Percentiles rank a stretch among this genome's conserved stretches.
Evolutionary conservation across 2,888 invertebrate species (phyloP).

Genomic region (Tuta absoluta): DNA sequence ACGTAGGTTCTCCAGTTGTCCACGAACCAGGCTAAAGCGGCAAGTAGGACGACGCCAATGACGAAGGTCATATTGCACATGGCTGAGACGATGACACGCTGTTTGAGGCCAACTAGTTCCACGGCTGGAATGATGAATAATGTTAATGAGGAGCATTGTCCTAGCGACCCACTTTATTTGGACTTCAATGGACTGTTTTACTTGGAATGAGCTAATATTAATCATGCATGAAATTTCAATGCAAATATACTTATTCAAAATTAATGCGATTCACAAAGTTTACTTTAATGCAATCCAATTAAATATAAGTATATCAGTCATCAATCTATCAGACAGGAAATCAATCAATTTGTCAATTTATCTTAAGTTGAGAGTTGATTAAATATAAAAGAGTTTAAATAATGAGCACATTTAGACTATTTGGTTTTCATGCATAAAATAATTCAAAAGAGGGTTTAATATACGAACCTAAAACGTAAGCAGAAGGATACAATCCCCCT

Average conservation of each 20-base stretch:
- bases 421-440: too few relatives aligned
- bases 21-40: constrained; percentile 86
- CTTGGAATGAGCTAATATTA: background rate
- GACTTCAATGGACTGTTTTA: constrained; percentile 2
- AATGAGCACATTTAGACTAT: background rate
- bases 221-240: background rate
- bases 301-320: background rate
- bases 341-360: background rate
- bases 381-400: too few relatives aligned
- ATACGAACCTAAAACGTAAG: constrained; percentile 80
- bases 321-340: background rate
- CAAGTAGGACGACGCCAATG: constrained; percentile 86
- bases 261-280: background rate
- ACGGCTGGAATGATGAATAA: constrained; percentile 79
- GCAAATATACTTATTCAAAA: too few relatives aligned
- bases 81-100: constrained; percentile 87
- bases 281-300: too few relatives aligned
- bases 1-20: constrained; percentile 87
- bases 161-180: constrained; percentile 1
- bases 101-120: constrained; percentile 88
- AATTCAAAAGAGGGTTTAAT: background rate
- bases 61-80: constrained; percentile 89
- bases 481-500: constrained; percentile 81
- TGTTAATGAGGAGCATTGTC: constrained; percentile 13
- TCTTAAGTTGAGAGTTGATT: too few relatives aligned